Percentiles rank a stretch among this genome's conserved stretches.
Evolutionary conservation across 2,113 vertebrate species (phyloP).

Genomic region (Casuarius casuarius): DNA sequence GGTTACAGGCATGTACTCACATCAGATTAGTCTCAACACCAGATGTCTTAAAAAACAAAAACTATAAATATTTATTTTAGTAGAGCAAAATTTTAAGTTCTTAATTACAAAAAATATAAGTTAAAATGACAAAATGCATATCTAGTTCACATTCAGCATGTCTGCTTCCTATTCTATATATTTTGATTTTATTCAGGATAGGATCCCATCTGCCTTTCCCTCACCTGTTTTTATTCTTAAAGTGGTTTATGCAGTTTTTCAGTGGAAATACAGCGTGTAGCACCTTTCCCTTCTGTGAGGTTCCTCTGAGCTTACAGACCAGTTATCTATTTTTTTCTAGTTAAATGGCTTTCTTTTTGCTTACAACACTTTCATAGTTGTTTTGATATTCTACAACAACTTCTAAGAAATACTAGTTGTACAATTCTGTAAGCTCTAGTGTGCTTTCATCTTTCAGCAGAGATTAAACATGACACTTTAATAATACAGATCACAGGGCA

Average conservation of each 20-base stretch:
- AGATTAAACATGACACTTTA: not conserved
- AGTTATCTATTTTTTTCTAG: not conserved
- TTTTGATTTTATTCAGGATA: not conserved
- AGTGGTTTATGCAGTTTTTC: not conserved
- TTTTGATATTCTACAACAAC: not conserved
- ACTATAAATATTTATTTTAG: not conserved
- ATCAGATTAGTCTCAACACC: not conserved
- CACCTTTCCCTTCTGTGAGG: not conserved
- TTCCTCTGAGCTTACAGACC: not conserved
- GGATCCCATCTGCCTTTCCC: not conserved
- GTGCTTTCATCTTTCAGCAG: not conserved
- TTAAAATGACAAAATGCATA: not conserved
- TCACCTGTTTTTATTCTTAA: not conserved
- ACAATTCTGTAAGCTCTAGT: not conserved
- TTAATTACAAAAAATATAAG: not conserved
- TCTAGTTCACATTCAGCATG: not conserved
- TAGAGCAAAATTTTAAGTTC: not conserved
- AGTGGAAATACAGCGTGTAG: not conserved
- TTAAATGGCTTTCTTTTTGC: not conserved
- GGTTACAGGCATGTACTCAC: not conserved
- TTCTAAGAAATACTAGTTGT: not conserved
- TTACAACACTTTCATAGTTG: not conserved
- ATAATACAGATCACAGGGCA: not conserved
- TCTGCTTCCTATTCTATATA: not conserved
- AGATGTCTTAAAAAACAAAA: not conserved